Conservation (phyloP, 2,797 vertebrate genomes). For the Cyclura pinguis region DNA sequence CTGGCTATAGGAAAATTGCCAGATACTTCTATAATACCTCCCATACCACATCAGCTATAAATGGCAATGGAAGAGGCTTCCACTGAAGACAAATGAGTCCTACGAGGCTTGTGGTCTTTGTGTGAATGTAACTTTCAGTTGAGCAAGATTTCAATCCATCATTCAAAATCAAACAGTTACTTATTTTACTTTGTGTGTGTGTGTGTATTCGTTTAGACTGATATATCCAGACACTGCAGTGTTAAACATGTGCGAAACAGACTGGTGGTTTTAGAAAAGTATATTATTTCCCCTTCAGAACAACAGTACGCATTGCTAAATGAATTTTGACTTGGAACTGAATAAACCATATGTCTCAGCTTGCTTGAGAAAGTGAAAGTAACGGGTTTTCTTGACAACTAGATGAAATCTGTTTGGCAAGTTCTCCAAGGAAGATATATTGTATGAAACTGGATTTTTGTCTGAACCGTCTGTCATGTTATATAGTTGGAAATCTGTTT, state of each 20-base stretch:
- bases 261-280: constrained; percentile 21
- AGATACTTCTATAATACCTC: no score
- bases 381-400: background rate
- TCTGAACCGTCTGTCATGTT: constrained; percentile 15
- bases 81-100: no score
- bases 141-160: no score
- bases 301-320: background rate
- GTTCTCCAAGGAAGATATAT: constrained; percentile 29
- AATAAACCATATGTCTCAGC: constrained; percentile 24
- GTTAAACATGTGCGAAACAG: background rate
- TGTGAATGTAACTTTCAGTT: no score
- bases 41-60: no score
- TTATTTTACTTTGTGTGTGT: background rate
- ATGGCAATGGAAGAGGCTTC: no score
- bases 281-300: background rate
- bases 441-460: constrained; percentile 50
- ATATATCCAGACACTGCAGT: background rate
- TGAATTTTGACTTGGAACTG: constrained; percentile 22
- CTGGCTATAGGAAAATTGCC: no score
- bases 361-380: background rate
- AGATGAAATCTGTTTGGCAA: constrained; percentile 34
- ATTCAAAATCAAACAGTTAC: background rate
- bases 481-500: constrained; percentile 7
- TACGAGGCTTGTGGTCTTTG: no score
- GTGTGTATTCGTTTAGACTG: background rate